Evolutionary conservation across 2,113 vertebrate genomes (phyloP).

Genomic region (Redunca redunca): DNA sequence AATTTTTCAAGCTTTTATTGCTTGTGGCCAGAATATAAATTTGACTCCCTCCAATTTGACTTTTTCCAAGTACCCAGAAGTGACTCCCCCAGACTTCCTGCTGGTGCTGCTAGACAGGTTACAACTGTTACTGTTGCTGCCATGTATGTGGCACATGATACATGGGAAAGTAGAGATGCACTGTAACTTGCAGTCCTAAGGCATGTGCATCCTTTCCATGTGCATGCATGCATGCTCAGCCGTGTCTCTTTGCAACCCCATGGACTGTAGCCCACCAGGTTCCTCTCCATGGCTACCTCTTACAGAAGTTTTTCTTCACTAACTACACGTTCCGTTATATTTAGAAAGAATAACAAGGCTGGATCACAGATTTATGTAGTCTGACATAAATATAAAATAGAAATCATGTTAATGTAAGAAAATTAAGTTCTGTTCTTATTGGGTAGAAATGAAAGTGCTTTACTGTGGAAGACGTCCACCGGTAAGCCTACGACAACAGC

Average conservation of each 20-base stretch:
- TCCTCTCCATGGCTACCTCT: not conserved
- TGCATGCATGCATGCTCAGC: not conserved
- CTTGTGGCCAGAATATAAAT: not conserved
- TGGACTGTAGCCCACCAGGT: not conserved
- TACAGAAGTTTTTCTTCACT: not conserved
- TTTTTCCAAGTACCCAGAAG: not conserved
- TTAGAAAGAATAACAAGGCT: not conserved
- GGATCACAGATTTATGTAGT: not conserved
- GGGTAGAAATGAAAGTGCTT: not conserved
- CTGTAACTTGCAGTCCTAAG: not conserved
- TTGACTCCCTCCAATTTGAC: not conserved
- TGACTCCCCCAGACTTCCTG: not conserved
- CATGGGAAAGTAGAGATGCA: not conserved
- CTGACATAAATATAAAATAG: not conserved
- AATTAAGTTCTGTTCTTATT: not conserved
- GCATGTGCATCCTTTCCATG: not conserved
- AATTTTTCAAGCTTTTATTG: not conserved
- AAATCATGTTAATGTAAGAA: not conserved
- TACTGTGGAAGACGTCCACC: not conserved
- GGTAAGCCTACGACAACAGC: not conserved
- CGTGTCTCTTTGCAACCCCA: not conserved
- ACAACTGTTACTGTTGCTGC: not conserved
- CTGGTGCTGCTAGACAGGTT: not conserved
- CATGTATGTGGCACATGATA: too few relatives aligned
- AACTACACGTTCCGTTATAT: not conserved